Conservation (phyloP, 2,797 vertebrate genomes). For the Austrolebias charrua region DNA sequence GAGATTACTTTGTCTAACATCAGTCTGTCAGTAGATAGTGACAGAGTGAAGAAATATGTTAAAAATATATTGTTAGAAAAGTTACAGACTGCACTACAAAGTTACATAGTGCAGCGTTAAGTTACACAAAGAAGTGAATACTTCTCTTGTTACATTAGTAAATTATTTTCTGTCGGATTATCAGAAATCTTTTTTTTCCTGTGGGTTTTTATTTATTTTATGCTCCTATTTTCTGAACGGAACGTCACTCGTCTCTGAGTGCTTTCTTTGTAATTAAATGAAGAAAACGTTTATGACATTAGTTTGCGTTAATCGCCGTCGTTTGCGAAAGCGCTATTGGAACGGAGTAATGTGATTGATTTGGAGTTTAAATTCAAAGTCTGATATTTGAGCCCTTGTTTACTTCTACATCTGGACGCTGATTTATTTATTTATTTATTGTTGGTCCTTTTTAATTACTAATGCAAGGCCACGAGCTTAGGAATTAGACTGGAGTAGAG, state of each 20-base stretch:
- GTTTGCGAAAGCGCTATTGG: slow-evolving; percentile 68
- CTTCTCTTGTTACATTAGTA: slow-evolving; percentile 76
- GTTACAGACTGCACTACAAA: no score
- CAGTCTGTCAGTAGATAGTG: no score
- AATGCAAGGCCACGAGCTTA: slow-evolving; percentile 81
- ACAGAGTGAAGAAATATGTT: no score
- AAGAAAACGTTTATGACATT: slow-evolving; percentile 68
- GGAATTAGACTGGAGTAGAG: slow-evolving; percentile 79
- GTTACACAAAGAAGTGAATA: slow-evolving; percentile 79
- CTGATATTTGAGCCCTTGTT: slow-evolving; percentile 71
- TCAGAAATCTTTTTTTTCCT: slow-evolving; percentile 34
- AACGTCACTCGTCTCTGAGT: slow-evolving; percentile 71
- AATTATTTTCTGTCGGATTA: slow-evolving; percentile 76
- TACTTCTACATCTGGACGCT: slow-evolving; percentile 80
- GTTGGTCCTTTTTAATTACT: slow-evolving; percentile 80
- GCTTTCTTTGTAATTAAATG: slow-evolving; percentile 75
- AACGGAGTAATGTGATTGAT: slow-evolving; percentile 80
- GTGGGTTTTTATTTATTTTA: no score
- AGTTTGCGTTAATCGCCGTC: slow-evolving; percentile 66
- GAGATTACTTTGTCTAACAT: no score
- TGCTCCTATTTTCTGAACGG: slow-evolving; percentile 61
- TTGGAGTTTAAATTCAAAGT: slow-evolving; percentile 79
- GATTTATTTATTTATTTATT: slow-evolving; percentile 37
- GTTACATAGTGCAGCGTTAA: no score
- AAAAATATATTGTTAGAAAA: no score